Evolutionary conservation across 1,140 invertebrate species (phyloP).

Genomic region (Melitaea cinxia): DNA sequence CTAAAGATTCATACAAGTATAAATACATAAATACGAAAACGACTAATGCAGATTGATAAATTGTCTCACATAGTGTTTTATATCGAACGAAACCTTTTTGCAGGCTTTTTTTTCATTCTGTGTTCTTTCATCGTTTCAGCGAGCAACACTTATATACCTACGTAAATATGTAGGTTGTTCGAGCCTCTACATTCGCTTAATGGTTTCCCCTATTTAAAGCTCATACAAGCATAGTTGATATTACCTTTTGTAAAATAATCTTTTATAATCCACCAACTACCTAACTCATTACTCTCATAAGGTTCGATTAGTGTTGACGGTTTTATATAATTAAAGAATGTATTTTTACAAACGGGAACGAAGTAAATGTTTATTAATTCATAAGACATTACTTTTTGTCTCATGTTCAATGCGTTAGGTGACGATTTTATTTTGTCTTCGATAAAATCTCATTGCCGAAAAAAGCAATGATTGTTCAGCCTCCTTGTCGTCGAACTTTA

Average conservation of each 20-base stretch:
- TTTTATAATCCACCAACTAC: neutral
- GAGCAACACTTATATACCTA: constrained; percentile 37
- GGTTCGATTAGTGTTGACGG: too few species aligned
- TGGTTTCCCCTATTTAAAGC: constrained; percentile 25
- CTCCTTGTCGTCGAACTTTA: too few species aligned
- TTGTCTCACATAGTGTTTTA: neutral
- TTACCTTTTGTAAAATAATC: constrained; percentile 1
- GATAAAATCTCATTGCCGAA: too few species aligned
- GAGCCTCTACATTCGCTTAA: constrained; percentile 26
- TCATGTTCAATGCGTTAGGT: too few species aligned
- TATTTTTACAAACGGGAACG: too few species aligned
- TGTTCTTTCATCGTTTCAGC: constrained; percentile 35
- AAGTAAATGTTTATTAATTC: too few species aligned
- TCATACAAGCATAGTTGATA: constrained; percentile 6
- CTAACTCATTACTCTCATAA: too few species aligned
- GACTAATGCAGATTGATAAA: neutral
- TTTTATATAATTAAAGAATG: too few species aligned
- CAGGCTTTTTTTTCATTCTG: constrained; percentile 35
- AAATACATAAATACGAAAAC: neutral
- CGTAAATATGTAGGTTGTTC: constrained; percentile 34
- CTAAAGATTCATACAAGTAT: too few species aligned
- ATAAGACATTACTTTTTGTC: too few species aligned
- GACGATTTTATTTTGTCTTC: too few species aligned
- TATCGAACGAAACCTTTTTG: constrained; percentile 9
- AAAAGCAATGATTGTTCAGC: too few species aligned